These are phyloP conservation scores for Machaerirhynchus nigripectus DNA, from an alignment of 2,113 vertebrate genomes.

Conservation along the genomic window DNA sequence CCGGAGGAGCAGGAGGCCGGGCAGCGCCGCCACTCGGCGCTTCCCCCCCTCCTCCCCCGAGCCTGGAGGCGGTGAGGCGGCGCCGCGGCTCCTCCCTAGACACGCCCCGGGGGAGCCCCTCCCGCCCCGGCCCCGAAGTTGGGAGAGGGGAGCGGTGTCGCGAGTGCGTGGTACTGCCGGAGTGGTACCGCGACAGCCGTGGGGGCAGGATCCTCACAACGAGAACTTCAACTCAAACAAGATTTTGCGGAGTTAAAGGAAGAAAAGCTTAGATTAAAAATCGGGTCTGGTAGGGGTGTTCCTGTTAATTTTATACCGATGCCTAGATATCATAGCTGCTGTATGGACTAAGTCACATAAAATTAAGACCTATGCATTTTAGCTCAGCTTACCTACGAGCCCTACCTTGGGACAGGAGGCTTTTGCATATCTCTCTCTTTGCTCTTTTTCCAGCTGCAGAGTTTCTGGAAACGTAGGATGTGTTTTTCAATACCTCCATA, in stretches of 20 bases:
- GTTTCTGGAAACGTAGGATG: background rate
- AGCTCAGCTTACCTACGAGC: fast-evolving
- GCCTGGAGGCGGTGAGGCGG: background rate
- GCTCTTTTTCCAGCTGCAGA: background rate
- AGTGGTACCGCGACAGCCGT: fast-evolving
- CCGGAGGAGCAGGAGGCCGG: background rate
- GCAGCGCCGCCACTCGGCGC: background rate
- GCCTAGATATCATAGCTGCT: background rate
- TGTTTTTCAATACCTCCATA: background rate
- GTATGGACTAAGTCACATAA: background rate
- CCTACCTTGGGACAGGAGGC: background rate
- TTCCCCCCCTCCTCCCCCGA: fast-evolving
- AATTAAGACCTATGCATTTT: background rate
- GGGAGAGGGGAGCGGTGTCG: background rate
- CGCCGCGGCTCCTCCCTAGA: background rate
- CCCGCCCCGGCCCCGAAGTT: fast-evolving
- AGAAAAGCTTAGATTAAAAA: background rate
- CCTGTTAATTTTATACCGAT: no score
- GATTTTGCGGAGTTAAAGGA: background rate
- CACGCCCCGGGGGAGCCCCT: background rate
- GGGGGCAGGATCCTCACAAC: fast-evolving
- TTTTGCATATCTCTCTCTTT: background rate
- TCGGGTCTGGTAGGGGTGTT: background rate
- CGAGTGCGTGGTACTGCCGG: fast-evolving
- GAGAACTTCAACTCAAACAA: fast-evolving